phyloP scores from a whole-genome alignment of 2,888 invertebrate species.

The Entomobrya proxima region DNA sequence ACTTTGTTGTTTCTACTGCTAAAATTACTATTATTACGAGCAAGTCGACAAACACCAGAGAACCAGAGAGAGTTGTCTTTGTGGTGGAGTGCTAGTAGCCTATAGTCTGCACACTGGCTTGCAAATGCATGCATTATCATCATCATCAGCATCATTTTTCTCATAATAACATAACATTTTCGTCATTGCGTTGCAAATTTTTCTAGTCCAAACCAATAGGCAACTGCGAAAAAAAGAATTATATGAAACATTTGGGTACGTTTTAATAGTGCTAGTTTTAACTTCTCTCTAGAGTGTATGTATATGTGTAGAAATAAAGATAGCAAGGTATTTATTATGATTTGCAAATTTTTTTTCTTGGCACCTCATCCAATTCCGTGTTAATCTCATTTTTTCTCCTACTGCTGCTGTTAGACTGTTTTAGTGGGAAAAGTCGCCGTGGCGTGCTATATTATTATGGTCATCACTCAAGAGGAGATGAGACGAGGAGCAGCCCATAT shows the following conservation, averaged over 20 bases:
- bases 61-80: background rate
- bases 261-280: background rate
- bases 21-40: conserved; percentile 14
- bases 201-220: conserved; percentile 2
- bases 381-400: conserved; percentile 60
- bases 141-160: conserved; percentile 14
- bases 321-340: conserved; percentile 30
- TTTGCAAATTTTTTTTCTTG: conserved; percentile 57
- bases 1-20: conserved; percentile 31
- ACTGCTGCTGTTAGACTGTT: background rate
- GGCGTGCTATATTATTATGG: conserved; percentile 51
- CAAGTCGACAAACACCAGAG: background rate
- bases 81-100: background rate
- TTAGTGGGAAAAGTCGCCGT: background rate
- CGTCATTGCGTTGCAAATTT: conserved; percentile 57
- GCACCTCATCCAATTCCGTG: conserved; percentile 63
- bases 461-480: conserved; percentile 44
- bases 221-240: background rate
- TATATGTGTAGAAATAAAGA: too few species aligned
- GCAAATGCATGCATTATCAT: background rate
- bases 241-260: background rate
- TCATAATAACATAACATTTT: conserved; percentile 55
- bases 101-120: background rate
- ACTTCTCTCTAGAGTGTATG: background rate
- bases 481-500: conserved; percentile 39